Evolutionary conservation across 2,113 vertebrate species (phyloP).

Genomic region (Clarias batrachus): DNA sequence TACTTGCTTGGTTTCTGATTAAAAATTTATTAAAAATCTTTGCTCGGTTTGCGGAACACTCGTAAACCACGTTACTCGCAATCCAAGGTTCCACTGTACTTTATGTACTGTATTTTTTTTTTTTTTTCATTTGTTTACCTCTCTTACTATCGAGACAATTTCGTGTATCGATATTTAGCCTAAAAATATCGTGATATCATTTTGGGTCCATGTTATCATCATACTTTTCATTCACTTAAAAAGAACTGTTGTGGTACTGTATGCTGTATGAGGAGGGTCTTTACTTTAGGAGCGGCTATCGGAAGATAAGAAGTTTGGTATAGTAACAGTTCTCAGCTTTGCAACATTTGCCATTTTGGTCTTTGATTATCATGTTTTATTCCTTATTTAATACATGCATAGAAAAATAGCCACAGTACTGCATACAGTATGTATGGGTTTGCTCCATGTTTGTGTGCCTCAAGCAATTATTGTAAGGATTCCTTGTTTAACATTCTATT

Average conservation of each 20-base stretch:
- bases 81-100: too few relatives aligned
- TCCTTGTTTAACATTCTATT: not conserved
- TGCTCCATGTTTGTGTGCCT: not conserved
- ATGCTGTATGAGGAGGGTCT: not conserved
- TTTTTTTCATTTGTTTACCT: too few relatives aligned
- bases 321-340: not conserved
- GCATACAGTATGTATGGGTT: not conserved
- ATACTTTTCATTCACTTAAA: not conserved
- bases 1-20: too few relatives aligned
- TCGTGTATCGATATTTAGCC: too few relatives aligned
- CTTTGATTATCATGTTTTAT: not conserved
- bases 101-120: too few relatives aligned
- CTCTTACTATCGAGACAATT: too few relatives aligned
- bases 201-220: too few relatives aligned
- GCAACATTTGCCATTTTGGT: not conserved
- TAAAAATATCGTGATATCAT: too few relatives aligned
- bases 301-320: not conserved
- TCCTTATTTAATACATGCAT: not conserved
- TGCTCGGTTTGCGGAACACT: too few relatives aligned
- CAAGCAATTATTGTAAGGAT: not conserved
- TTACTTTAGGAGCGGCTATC: not conserved
- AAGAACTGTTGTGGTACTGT: not conserved
- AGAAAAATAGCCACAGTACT: constrained; percentile 13
- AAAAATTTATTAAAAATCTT: too few relatives aligned
- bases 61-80: too few relatives aligned